Conservation (phyloP, 1,140 invertebrate genomes). For the Tetraneura akinire region DNA sequence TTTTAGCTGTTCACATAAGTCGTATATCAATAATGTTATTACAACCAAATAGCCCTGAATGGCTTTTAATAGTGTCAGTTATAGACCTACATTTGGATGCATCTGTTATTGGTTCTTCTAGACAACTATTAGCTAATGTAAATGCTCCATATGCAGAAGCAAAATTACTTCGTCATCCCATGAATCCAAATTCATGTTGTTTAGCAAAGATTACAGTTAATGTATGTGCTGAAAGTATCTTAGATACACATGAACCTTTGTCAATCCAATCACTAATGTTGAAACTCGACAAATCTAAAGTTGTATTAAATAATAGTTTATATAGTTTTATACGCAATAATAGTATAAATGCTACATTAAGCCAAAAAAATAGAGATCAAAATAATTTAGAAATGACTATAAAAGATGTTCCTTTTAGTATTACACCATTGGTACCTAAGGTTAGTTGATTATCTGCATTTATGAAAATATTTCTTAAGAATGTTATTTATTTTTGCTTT, state of each 20-base stretch:
- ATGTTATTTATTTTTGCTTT: neutral
- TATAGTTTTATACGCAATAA: slow-evolving; percentile 64
- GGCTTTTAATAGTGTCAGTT: slow-evolving; percentile 72
- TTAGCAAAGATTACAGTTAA: slow-evolving; percentile 73
- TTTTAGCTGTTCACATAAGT: slow-evolving; percentile 82
- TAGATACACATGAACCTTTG: slow-evolving; percentile 74
- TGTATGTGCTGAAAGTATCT: slow-evolving; percentile 72
- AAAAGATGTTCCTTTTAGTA: neutral
- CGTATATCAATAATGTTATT: slow-evolving; percentile 77
- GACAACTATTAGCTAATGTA: slow-evolving; percentile 68
- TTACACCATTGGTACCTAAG: slow-evolving; percentile 53
- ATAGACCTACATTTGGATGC: slow-evolving; percentile 78
- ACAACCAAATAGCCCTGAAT: slow-evolving; percentile 67
- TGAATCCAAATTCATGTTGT: slow-evolving; percentile 59
- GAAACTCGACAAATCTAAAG: slow-evolving; percentile 69
- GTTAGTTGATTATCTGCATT: neutral
- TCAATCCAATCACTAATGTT: slow-evolving; percentile 73
- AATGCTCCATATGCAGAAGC: slow-evolving; percentile 58
- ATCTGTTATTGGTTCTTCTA: slow-evolving; percentile 70
- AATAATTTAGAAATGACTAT: neutral
- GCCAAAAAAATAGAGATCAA: neutral
- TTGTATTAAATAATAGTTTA: slow-evolving; percentile 68
- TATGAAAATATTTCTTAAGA: neutral
- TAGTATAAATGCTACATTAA: neutral
- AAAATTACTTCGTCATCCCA: slow-evolving; percentile 55